phyloP scores from a whole-genome alignment of 2,113 vertebrate genomes.

The Daubentonia madagascariensis region DNA sequence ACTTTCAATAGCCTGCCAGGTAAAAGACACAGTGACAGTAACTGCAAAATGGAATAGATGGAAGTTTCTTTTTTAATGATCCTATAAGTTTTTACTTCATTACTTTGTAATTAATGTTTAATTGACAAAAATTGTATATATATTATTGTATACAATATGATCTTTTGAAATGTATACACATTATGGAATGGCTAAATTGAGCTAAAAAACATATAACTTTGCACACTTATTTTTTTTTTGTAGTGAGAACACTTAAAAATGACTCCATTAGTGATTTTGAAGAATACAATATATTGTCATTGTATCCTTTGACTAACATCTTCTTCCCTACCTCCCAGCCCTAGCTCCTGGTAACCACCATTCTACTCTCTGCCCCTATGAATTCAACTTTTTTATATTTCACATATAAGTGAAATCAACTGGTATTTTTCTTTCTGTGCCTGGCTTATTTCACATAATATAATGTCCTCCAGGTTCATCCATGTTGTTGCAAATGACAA shows the following conservation, averaged over 20 bases:
- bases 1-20: not conserved
- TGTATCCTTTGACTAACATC: not conserved
- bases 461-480: not conserved
- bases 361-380: not conserved
- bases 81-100: not conserved
- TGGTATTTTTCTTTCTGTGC: not conserved
- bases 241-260: not conserved
- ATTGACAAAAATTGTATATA: not conserved
- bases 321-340: not conserved
- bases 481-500: not conserved
- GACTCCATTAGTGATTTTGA: not conserved
- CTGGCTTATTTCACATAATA: not conserved
- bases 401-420: not conserved
- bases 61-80: not conserved
- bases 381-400: not conserved
- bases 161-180: not conserved
- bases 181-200: not conserved
- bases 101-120: not conserved
- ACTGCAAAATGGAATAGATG: not conserved
- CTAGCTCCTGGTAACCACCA: not conserved
- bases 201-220: not conserved
- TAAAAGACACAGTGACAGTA: not conserved
- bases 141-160: not conserved
- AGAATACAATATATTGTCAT: not conserved
- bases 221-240: not conserved